Evolutionary conservation across 37 sponge, comb jelly and placozoan species (phyloP), one percentile per base, ranked within the genome.

Genomic region (Axinella damicornis): DNA sequence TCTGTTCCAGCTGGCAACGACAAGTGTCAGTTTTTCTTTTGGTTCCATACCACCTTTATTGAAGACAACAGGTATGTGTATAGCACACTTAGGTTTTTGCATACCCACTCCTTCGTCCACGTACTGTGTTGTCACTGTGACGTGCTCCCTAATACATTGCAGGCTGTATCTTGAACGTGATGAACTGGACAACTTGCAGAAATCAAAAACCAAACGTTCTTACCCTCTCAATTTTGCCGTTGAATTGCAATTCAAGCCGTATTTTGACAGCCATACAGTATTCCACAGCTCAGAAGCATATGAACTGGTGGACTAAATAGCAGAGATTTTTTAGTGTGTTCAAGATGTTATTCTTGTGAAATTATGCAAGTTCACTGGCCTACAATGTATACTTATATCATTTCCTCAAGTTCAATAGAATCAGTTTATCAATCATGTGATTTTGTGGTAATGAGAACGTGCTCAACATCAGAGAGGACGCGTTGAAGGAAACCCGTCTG

Each of bases 1-100:
- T 11, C 82, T 30, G 28, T 84, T n/a, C 76, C 84, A 34, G 65
- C 67, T 84, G 84, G 68, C 20, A 73, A n/a, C 13, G 89, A 78
- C 36, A 76, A 88, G 53, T 88, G 83, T 31, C 89, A 81, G 57
- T 92, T 92, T 46, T 88, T 83, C 58, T 87, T 92, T 32, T 86
- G 87, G 86, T 88, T 92, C 33, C 53, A 92, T 54, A 88, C 93
- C 16, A 79, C 79, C 37, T 92, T 92, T 39, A 79, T 92, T 69
- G 71, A 71, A 38, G 40, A 88, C 24, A 69, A 76, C 63, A 85
- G 72, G 86, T 84, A 40, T 16, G 62, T 39, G 37, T 2, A 6
- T 27, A 24, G 52, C 63, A 19, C 19, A 19, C 58, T 57, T 19
- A 19, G 58, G 58, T 57, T n/a, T n/a, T n/a, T n/a, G n/a, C n/a